Base-by-base conservation (phyloP, 2,113 vertebrate species). In the Urocynchramus pylzowi region DNA sequence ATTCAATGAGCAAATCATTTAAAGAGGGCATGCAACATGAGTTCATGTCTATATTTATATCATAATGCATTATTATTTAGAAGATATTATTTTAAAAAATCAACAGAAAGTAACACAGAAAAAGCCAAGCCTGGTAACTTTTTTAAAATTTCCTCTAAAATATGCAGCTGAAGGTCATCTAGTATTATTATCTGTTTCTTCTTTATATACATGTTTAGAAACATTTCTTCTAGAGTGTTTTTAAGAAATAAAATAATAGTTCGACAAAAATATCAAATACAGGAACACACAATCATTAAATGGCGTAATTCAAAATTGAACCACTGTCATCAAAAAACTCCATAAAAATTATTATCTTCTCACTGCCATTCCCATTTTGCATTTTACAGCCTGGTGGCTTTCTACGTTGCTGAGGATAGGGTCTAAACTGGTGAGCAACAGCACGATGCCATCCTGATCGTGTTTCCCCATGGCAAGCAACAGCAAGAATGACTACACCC, bases 1-100 rank as follows among this genome's bases (percentile, higher is more conserved):
- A 87, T 91, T 93, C 83, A 96, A 60, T 78, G 30, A 64, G 50
- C 63, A 93, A 94, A 91, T 71, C 20, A 74, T 76, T 92, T 83
- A 71, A 88, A 78, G 24, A 68, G 21, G 35, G 68, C 59, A 59
- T 42, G 37, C 14, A 89, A 60, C 19, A 13, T 21, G 17, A 79
- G 65, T n/a, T 83, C 80, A 56, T 6, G 45, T 67, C 41, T 67
- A 54, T 77, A 81, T 54, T 93, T 84, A 44, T 64, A 73, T 70
- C 35, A 67, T 44, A 73, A 69, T 27, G 30, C 4, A 49, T 76
- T 53, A 50, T 68, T 90, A 53, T 87, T 82, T 50, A 90, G 45
- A 79, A 84, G 26, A 10, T 35, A 57, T 37, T 71, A 27, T 44
- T 77, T 24, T 30, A 52, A 56, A 96, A 94, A 73, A 77, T 26